Conservation (phyloP, 2,797 vertebrate species). For the Urocyon cinereoargenteus region DNA sequence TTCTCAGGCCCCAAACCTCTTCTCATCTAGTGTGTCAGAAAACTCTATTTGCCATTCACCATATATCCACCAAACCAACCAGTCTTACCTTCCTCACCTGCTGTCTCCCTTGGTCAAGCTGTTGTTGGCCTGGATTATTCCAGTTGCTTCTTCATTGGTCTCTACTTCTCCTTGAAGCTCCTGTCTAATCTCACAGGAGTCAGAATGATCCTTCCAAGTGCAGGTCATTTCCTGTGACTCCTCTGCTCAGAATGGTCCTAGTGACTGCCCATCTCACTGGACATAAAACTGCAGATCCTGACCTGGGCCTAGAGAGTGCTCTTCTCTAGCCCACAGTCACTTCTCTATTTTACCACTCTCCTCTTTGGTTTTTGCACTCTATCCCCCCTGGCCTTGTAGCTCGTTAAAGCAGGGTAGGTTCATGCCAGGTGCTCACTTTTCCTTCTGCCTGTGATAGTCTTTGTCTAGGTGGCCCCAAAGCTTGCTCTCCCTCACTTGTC, state of each 20-base stretch:
- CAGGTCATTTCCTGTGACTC: not conserved
- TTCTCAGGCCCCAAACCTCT: not conserved
- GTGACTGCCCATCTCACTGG: not conserved
- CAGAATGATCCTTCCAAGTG: not conserved
- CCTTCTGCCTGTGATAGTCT: not conserved
- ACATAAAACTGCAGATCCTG: slow-evolving; percentile 4
- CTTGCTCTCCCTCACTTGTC: not conserved
- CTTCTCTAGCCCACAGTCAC: not conserved
- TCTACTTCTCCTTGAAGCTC: not conserved
- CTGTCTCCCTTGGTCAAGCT: not conserved
- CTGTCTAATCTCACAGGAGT: not conserved
- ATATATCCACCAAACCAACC: not conserved
- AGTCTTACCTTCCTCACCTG: not conserved
- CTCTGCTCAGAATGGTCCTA: not conserved
- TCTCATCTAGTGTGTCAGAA: not conserved
- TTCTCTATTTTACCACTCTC: not conserved
- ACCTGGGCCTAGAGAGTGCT: not conserved
- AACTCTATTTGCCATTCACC: slow-evolving; percentile 3
- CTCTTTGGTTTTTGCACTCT: not conserved
- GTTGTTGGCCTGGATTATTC: not conserved
- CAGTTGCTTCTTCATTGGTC: not conserved
- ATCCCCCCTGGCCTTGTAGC: not conserved
- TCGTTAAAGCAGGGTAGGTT: slow-evolving; percentile 12
- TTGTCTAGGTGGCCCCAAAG: not conserved
- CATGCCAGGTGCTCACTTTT: not conserved